Base-by-base conservation (phyloP, 2,113 vertebrate genomes). In the Polypterus bichir region DNA sequence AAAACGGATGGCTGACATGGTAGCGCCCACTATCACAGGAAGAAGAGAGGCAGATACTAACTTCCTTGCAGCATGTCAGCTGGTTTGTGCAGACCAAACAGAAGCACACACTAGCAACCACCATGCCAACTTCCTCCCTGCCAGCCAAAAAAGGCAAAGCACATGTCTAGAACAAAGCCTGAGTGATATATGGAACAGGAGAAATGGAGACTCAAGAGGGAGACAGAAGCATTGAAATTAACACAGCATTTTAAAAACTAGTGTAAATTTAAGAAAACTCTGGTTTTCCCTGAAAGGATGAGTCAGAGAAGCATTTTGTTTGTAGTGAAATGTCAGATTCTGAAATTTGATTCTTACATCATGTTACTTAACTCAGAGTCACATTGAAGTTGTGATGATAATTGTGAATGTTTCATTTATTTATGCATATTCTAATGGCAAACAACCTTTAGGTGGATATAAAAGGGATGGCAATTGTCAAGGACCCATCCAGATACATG, bases 11-110 rank as follows among this genome's bases (percentile, higher is more conserved):
- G 44, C 4, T 9, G 27, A 3, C 56, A 57, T 44, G 44, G n/a
- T 45, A 44, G 56, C 6, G 27, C 4, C 48, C 51, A 5, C 68
- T 4, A 56, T 66, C 70, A 83, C 81, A 85, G 85, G 83, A 87
- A 86, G 56, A 44, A 45, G 11, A 11, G 5, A 64, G 49, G 6
- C 8, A 48, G 54, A 6, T 11, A 49, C 4, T 48, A 52, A 73
- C 71, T 78, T 77, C 78, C 75, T 76, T 74, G 69, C 69, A 63
- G 70, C 70, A 76, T 69, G 76, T 79, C 77, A 76, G 74, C 71
- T 69, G 72, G 65, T 59, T 74, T 68, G 27, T 47, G 68, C 65
- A 70, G 70, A 71, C 74, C 75, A 77, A 74, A 74, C 70, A 73
- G 73, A 77, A 63, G 56, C 44, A 65, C 27, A 27, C 27, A 27